Conservation (phyloP, 2,888 invertebrate species). For the Tiliacea aurago region DNA sequence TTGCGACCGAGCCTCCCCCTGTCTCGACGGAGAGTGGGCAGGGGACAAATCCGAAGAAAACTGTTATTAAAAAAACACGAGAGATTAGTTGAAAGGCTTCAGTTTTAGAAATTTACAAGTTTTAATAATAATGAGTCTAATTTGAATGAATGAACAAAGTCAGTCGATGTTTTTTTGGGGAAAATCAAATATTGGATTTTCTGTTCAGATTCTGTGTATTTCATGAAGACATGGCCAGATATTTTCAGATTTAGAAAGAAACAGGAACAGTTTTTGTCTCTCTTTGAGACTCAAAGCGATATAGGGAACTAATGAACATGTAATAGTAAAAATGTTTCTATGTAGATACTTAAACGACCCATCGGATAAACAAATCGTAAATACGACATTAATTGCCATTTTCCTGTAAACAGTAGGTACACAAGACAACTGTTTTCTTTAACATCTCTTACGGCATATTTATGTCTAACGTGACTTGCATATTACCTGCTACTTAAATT, state of each 20-base stretch:
- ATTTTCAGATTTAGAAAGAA: background rate
- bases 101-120: conserved; percentile 73
- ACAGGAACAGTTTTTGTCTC: too few species aligned
- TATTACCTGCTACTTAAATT: conserved; percentile 41
- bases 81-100: conserved; percentile 83
- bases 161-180: background rate
- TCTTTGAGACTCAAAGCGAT: background rate
- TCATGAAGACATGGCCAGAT: background rate
- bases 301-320: conserved; percentile 1
- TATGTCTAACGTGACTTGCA: conserved; percentile 55
- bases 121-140: conserved; percentile 40
- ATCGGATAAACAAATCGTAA: conserved; percentile 36
- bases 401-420: conserved; percentile 33
- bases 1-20: conserved; percentile 64
- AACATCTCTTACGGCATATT: conserved; percentile 33
- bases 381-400: conserved; percentile 36
- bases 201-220: background rate
- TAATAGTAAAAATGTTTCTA: background rate
- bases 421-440: conserved; percentile 45
- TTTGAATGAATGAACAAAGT: conserved; percentile 23
- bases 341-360: conserved; percentile 2
- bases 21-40: conserved; percentile 75
- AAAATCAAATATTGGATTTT: conserved; percentile 2
- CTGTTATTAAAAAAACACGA: conserved; percentile 86
- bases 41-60: conserved; percentile 83